Evolutionary conservation across 2,888 invertebrate species (phyloP), one percentile per base, ranked within the genome.

Genomic region (Atethmia centrago): DNA sequence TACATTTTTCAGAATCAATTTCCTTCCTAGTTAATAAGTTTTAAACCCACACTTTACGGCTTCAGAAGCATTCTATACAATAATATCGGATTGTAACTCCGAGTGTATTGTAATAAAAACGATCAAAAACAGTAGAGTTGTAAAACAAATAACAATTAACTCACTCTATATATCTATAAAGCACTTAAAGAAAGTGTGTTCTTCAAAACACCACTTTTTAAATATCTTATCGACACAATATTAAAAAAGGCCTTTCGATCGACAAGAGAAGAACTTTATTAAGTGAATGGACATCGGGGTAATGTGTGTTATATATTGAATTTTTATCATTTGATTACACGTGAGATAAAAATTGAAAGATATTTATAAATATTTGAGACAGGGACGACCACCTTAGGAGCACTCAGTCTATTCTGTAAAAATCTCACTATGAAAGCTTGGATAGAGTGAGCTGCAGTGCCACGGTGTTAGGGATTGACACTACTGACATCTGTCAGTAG

Each of bases 301-400:
- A 36, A 28, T 19, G 16, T 28, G 25, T 40, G 7, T 49, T 69
- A 40, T 64, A 40, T 49, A 64, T n/a, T n/a, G 9, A 40, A n/a
- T 25, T 49, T 21, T 14, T 64, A 63, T 51, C 69, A 5, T 49
- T 49, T 40, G 21, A 40, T 36, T 69, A 49, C 4, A 49, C 69
- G 31, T 31, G 58, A 45, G n/a, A 58, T 67, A 63, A 31, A 10
- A 25, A 36, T 40, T 12, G 7, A 3, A 36, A 58, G 58, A 58
- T 58, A 58, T 0, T 2, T 28, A 47, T 31, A 31, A 31, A 19
- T 56, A 56, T 56, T 56, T 28, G 28, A 55, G 28, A 28, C 4
- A 55, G 19, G 4, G 55, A 47, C 19, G 16, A 1, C 47, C 47
- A 21, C 2, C 2, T 47, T n/a, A n/a, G n/a, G n/a, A n/a, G n/a